phyloP scores from a whole-genome alignment of 2,888 invertebrate species.

The Diarsia brunnea region DNA sequence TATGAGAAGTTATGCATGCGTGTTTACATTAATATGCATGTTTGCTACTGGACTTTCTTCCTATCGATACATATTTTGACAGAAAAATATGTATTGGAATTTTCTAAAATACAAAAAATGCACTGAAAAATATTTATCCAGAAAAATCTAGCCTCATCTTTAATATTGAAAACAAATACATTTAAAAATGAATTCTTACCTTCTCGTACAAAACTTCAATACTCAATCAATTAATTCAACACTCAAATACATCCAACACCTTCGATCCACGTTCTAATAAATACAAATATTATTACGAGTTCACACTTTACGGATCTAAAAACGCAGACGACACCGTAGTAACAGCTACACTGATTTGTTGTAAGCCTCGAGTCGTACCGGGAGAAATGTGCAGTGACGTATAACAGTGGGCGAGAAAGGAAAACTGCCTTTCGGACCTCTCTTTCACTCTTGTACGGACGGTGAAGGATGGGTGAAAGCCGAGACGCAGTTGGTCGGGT shows the following conservation, averaged over 20 bases:
- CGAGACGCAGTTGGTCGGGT: conserved; percentile 83
- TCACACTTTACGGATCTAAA: conserved; percentile 78
- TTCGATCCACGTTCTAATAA: conserved; percentile 77
- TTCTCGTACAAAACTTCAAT: conserved; percentile 71
- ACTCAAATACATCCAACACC: conserved; percentile 59
- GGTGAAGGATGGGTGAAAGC: conserved; percentile 81
- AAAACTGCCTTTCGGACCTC: conserved; percentile 81
- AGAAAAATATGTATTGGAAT: not conserved
- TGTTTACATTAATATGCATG: conserved; percentile 35
- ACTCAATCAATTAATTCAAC: conserved; percentile 49
- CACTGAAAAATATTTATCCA: not conserved
- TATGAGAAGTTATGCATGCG: conserved; percentile 18
- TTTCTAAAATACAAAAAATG: not conserved
- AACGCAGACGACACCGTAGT: conserved; percentile 84
- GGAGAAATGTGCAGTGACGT: conserved; percentile 88
- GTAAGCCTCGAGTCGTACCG: conserved; percentile 76
- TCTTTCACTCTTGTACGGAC: conserved; percentile 75
- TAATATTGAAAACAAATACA: not conserved
- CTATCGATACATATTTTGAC: not conserved
- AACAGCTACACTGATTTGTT: conserved; percentile 85
- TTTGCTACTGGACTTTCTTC: conserved; percentile 25
- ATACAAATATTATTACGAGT: conserved; percentile 72
- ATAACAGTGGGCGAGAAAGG: conserved; percentile 83
- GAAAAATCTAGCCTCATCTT: not conserved
- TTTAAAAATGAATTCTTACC: conserved; percentile 66